Evolutionary conservation across 2,888 invertebrate species (phyloP).

Genomic region (Lathronympha strigana): DNA sequence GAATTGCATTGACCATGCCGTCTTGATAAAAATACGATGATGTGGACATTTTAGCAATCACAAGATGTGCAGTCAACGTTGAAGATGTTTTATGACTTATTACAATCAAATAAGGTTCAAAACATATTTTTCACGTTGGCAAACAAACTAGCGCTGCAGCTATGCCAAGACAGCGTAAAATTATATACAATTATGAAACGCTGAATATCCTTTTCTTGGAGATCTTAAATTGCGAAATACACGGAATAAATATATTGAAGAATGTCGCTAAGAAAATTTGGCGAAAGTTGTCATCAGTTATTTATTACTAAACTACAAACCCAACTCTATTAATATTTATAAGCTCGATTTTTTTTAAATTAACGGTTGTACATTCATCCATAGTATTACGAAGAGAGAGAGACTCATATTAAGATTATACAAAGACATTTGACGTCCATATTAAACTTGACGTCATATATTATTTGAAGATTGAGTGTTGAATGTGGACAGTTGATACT

Average conservation of each 20-base stretch:
- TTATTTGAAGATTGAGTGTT: conserved; percentile 9
- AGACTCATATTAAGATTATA: neutral
- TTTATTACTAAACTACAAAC: no score
- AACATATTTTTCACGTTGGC: neutral
- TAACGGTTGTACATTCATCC: neutral
- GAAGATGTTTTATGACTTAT: neutral
- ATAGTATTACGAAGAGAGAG: neutral
- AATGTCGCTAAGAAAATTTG: neutral
- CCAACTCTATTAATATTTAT: no score
- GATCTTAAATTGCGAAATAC: neutral
- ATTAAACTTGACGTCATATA: conserved; percentile 2
- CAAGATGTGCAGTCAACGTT: neutral
- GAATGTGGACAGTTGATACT: conserved; percentile 16
- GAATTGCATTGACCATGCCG: conserved; percentile 2
- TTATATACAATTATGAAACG: conserved; percentile 23
- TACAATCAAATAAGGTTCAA: neutral
- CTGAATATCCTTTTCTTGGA: neutral
- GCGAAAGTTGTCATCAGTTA: no score
- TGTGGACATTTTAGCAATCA: neutral
- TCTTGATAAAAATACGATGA: conserved; percentile 10
- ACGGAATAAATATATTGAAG: neutral
- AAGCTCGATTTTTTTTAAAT: neutral
- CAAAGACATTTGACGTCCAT: neutral
- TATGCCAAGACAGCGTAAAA: conserved; percentile 13
- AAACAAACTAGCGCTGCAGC: neutral